Evolutionary conservation across 2,888 invertebrate species (phyloP), one percentile per base, ranked within the genome.

Genomic region (Automeris io): DNA sequence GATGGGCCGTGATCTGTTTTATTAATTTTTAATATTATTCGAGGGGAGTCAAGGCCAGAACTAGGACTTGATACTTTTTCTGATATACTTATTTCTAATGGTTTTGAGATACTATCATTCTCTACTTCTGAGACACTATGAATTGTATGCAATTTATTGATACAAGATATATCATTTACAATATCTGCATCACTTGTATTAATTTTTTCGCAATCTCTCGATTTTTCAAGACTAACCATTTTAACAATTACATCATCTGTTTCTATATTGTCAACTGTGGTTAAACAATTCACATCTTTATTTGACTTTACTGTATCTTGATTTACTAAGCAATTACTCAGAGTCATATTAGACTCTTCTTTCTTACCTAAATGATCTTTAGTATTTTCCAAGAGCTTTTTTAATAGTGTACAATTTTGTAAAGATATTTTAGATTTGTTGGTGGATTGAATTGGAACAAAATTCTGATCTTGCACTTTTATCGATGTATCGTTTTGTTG

Each of bases 11-110:
- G 82, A 54, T 87, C 88, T 55, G 89, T 88, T 77, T 90, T 91
- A 63, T 90, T 90, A 51, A 91, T 90, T 74, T 91, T 91, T 54
- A 91, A 74, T 49, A 90, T 90, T 51, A 91, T 91, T 57, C 90
- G 64, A 39, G 88, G 88, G 18, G 88, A 88, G 57, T 87, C 87
- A 69, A 86, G 86, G 31, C 81, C 85, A 36, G 82, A 77, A 43
- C 75, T 76, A 54, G 74, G 75, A 64, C 66, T 72, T 13, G 68
- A 53, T 24, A 67, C 42, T 54, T 80, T 81, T 40, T 85, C 82
- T 43, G 78, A 65, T 42, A 83, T 73, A 42, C 66, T 72, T 33
- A 88, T 83, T 71, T 88, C 87, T 59, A 88, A 58, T n/a, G 87
- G 86, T 51, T 77, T 79, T 44, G 74, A 75, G 37, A 81, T 45